A percentile compares a stretch with the other conserved stretches of the same genome.
phyloP scores from a whole-genome alignment of 2,888 invertebrate genomes.

The Lochmaea crataegi region DNA sequence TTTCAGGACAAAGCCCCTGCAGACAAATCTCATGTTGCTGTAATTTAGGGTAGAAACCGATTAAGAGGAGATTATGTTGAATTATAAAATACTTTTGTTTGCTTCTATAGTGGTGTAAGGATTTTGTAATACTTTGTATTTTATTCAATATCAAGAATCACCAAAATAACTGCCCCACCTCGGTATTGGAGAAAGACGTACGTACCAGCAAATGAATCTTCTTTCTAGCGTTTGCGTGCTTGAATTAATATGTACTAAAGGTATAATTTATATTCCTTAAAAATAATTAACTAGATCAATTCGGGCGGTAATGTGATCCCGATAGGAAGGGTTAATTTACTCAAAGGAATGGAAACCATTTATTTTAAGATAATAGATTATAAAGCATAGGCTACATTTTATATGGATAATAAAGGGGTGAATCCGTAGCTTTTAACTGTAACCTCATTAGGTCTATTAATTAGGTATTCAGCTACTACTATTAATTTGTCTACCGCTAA shows the following conservation, averaged over 20 bases:
- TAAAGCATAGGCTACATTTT: neutral
- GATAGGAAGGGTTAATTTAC: constrained; percentile 42
- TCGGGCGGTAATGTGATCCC: constrained; percentile 37
- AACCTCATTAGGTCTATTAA: no score
- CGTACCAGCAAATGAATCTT: constrained; percentile 37
- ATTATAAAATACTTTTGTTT: neutral
- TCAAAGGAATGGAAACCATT: constrained; percentile 24
- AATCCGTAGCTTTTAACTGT: no score
- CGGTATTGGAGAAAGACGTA: neutral
- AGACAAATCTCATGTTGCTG: no score
- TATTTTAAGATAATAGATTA: constrained; percentile 13
- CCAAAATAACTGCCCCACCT: constrained; percentile 2
- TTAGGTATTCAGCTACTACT: no score
- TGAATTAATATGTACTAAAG: constrained; percentile 36
- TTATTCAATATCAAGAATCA: neutral
- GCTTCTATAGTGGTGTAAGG: neutral
- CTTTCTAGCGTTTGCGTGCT: constrained; percentile 42
- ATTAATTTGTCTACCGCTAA: no score
- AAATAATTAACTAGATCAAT: constrained; percentile 37
- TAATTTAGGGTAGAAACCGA: no score
- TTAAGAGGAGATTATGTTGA: no score
- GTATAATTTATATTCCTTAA: constrained; percentile 40
- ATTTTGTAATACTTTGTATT: neutral
- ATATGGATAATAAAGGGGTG: neutral
- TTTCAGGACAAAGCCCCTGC: no score